Evolutionary conservation across 1,140 invertebrate genomes (phyloP).

Genomic region (Diuraphis noxia): DNA sequence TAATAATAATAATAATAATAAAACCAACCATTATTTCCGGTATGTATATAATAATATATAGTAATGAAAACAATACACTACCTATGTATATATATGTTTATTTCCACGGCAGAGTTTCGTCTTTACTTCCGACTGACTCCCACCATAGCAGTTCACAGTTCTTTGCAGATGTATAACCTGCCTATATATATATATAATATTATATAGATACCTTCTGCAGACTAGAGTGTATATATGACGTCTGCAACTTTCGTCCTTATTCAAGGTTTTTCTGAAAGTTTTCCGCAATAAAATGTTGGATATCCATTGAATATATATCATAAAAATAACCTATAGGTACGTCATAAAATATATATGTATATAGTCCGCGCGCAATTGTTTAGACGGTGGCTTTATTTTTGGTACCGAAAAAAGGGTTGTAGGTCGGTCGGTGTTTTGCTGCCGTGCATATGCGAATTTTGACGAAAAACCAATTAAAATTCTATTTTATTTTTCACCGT

Average conservation of each 20-base stretch:
- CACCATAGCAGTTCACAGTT: not conserved
- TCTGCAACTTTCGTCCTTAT: not conserved
- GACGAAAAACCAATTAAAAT: not conserved
- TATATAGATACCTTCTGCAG: not conserved
- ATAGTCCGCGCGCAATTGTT: not conserved
- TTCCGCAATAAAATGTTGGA: conserved; percentile 8
- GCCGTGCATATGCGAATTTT: too few species aligned
- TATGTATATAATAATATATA: not conserved
- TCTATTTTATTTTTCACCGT: not conserved
- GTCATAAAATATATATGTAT: too few species aligned
- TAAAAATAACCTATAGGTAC: not conserved
- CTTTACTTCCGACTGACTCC: not conserved
- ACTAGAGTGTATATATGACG: not conserved
- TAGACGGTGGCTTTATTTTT: not conserved
- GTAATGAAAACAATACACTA: not conserved
- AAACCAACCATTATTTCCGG: not conserved
- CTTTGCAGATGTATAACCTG: not conserved
- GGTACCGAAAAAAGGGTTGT: not conserved
- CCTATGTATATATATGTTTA: not conserved
- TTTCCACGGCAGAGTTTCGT: not conserved
- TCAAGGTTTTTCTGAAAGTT: not conserved
- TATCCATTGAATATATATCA: not conserved
- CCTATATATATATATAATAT: not conserved
- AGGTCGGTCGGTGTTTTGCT: not conserved
- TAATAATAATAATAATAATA: too few species aligned